Evolutionary conservation across 2,797 vertebrate genomes (phyloP), one percentile per base, ranked within the genome.

Genomic region (Sebastes steindachneri): DNA sequence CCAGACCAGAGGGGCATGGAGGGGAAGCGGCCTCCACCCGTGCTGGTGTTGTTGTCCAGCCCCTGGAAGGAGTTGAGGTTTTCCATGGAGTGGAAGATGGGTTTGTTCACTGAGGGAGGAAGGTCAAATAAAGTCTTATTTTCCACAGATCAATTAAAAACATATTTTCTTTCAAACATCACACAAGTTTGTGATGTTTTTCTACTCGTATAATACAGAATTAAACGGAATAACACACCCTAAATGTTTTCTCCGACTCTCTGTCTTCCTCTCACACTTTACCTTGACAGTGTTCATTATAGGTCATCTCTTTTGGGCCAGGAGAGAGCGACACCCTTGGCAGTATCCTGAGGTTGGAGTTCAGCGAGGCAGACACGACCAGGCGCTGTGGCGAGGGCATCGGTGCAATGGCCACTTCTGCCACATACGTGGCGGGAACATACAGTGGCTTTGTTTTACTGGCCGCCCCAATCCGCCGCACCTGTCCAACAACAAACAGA

Each of bases 371-470:
- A 35, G 92, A 93, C 57, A 73, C 75, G 76, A 85, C 84, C 82
- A 93, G 83, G 64, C 87, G 90, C 78, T 94, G 93, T 0, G 89
- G 86, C 1, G 89, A 93, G 51, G 93, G 86, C 78, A 93, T 85
- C 4, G 88, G 88, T 7, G 80, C 86, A n/a, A 94, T 92, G 5
- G 95, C 93, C 73, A 98, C 94, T 92, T 98, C 97, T 0, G 86
- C 94, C 93, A 99, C 93, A 9, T 98, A 98, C 1, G 96, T 95
- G 29, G 97, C 97, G 0, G 98, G 98, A 2, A 98, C 96, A 15
- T 97, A 98, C 87, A 99, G 63, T 6, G 97, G 97, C 79, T 94
- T 94, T 58, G 95, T 94, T 83, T 95, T 96, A 45, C 87, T 92
- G 72, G 95, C 91, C 3, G 95, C 95, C 0, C 96, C 95, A 1